Conservation (phyloP, 2,113 vertebrate species). For the Brachypteracias leptosomus region DNA sequence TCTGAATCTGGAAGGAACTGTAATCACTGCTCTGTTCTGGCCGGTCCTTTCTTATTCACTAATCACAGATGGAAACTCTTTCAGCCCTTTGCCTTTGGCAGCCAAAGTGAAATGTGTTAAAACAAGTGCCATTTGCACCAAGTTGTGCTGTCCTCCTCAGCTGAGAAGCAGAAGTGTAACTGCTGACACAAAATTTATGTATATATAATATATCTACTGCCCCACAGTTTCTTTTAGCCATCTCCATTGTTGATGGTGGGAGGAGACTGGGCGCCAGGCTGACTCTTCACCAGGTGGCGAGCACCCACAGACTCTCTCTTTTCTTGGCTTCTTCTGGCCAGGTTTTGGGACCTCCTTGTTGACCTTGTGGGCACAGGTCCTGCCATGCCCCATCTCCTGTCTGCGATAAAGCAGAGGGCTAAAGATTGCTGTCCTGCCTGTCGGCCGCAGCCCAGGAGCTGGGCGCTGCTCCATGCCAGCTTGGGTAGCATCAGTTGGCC, state of each 20-base stretch:
- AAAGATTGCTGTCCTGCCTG: background rate
- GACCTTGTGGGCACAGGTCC: background rate
- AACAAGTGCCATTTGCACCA: background rate
- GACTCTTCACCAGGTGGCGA: background rate
- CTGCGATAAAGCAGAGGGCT: background rate
- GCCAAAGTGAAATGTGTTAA: background rate
- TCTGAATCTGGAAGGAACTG: background rate
- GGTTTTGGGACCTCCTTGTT: background rate
- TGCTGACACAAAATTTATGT: background rate
- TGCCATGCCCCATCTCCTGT: background rate
- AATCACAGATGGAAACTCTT: background rate
- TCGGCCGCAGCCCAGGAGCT: background rate
- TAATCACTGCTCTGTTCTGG: background rate
- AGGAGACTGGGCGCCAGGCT: background rate
- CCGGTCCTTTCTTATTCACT: background rate
- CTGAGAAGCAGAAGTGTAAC: background rate
- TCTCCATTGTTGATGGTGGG: background rate
- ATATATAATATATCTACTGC: too few relatives aligned
- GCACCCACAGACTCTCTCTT: background rate
- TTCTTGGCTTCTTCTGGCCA: background rate
- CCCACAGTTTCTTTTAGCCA: background rate
- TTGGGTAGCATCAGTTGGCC: background rate
- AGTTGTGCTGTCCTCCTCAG: background rate
- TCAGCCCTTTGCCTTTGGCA: background rate
- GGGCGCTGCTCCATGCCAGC: rapidly evolving